Evolutionary conservation across 2,797 vertebrate species (phyloP).

Genomic region (Dipus sagitta): DNA sequence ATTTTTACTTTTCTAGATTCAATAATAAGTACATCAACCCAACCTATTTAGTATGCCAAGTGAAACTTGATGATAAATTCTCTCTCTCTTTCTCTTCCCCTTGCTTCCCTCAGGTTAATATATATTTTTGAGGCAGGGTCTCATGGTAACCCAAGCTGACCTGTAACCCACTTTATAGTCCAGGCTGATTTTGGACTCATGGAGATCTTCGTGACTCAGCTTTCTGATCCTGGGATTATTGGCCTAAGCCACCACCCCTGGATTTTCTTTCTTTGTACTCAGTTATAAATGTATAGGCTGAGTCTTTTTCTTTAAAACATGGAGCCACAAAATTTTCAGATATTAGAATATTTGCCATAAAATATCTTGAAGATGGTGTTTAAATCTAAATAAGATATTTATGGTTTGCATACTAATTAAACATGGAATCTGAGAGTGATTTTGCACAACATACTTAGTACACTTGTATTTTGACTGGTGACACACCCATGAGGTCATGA

Average conservation of each 20-base stretch:
- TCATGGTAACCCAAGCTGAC: no score
- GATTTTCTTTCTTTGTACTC: neutral
- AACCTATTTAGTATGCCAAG: neutral
- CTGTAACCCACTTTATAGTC: no score
- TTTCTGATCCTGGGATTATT: no score
- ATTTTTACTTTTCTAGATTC: constrained; percentile 22
- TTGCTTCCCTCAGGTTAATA: no score
- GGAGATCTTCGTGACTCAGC: no score
- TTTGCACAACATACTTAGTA: neutral
- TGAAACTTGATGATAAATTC: neutral
- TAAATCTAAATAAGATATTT: neutral
- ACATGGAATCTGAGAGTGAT: neutral
- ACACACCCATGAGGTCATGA: neutral
- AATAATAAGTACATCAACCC: neutral
- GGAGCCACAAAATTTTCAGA: neutral
- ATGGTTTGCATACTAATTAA: neutral
- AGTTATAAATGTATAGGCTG: neutral
- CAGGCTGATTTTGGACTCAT: no score
- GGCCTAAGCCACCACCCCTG: no score
- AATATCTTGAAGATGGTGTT: neutral
- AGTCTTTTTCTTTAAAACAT: neutral
- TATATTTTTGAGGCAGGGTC: no score
- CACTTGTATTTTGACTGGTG: neutral
- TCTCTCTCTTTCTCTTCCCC: neutral
- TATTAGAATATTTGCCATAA: neutral